Evolutionary conservation across 2,797 vertebrate genomes (phyloP).

Genomic region (Crenichthys baileyi): DNA sequence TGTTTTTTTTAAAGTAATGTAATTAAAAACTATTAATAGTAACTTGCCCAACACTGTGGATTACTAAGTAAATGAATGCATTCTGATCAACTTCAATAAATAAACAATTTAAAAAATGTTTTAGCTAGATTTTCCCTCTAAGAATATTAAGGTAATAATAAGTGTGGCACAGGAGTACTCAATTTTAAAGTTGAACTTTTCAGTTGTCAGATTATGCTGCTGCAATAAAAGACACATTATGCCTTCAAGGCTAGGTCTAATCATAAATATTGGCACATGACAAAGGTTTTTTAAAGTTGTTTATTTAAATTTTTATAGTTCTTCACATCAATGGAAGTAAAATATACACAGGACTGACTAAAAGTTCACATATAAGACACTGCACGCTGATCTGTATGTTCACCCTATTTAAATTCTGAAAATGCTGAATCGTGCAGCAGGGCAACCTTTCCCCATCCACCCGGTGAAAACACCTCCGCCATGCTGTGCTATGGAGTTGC

Average conservation of each 20-base stretch:
- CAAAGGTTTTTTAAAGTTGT: background rate
- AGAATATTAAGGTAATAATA: background rate
- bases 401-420: constrained; percentile 41
- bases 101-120: background rate
- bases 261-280: too few species aligned
- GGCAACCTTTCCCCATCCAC: constrained; percentile 43
- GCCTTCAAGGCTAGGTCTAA: background rate
- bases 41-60: too few species aligned
- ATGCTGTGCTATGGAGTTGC: constrained; percentile 48
- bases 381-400: constrained; percentile 21
- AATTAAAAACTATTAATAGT: too few species aligned
- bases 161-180: too few species aligned
- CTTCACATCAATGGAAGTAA: background rate
- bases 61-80: background rate
- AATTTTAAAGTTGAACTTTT: too few species aligned
- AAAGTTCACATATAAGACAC: constrained; percentile 9
- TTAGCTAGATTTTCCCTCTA: background rate
- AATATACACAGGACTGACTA: background rate
- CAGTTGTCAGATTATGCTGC: background rate
- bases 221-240: background rate
- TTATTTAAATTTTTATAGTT: background rate
- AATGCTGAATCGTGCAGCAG: constrained; percentile 64
- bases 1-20: too few species aligned
- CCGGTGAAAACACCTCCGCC: constrained; percentile 53
- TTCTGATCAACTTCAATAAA: background rate